Conservation (phyloP, 2,797 vertebrate genomes). For the Garrulus glandarius region DNA sequence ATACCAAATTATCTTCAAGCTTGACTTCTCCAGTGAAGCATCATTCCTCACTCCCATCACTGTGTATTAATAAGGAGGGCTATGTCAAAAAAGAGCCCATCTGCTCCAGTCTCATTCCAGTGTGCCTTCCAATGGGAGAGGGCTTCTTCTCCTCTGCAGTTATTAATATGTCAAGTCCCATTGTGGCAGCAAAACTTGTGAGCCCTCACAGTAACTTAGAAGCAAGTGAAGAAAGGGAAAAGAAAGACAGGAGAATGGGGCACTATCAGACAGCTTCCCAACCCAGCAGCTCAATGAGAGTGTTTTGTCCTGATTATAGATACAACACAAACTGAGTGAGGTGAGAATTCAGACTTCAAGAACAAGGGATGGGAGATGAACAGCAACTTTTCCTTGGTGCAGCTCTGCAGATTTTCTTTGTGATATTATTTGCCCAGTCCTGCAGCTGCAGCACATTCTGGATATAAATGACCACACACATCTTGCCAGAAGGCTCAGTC, state of each 20-base stretch:
- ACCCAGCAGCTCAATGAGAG: not conserved
- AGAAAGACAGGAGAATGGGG: not conserved
- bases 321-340: not conserved
- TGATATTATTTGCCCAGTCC: not conserved
- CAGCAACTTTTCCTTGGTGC: not conserved
- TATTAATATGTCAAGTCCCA: not conserved
- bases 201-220: not conserved
- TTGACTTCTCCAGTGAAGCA: constrained; percentile 24
- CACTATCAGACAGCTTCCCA: not conserved
- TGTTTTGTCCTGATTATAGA: not conserved
- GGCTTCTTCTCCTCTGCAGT: not conserved
- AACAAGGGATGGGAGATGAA: not conserved
- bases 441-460: not conserved
- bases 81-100: not conserved
- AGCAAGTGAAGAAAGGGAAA: not conserved
- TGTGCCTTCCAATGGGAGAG: not conserved
- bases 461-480: not conserved
- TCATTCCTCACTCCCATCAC: constrained; percentile 9
- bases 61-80: not conserved
- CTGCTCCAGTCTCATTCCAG: not conserved
- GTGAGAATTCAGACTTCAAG: not conserved
- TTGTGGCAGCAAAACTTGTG: not conserved
- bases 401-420: not conserved
- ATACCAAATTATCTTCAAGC: constrained; percentile 20
- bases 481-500: not conserved